Evolutionary conservation across 2,888 invertebrate species (phyloP).

Genomic region (Dryobota labecula): DNA sequence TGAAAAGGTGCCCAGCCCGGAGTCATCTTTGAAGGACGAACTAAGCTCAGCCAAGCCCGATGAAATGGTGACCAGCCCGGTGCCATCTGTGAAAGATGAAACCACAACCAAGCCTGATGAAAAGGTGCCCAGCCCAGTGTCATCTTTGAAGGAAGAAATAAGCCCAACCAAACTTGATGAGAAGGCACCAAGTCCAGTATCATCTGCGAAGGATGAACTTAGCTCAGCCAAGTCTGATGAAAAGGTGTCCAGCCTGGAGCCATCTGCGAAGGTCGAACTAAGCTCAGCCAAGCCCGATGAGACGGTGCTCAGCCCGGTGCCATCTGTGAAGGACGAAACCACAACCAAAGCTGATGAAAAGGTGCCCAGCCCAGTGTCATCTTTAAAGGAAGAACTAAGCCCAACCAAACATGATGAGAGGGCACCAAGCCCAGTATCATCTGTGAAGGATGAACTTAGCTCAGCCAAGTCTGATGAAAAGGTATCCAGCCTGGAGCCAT

Average conservation of each 20-base stretch:
- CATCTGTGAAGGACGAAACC: background rate
- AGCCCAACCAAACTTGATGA: background rate
- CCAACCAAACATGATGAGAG: background rate
- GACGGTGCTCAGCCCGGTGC: background rate
- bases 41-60: background rate
- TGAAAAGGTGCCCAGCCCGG: background rate
- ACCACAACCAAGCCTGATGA: too few species aligned
- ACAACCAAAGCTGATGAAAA: background rate
- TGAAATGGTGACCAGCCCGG: background rate
- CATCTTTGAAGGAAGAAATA: background rate
- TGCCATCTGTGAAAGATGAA: background rate
- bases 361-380: fast-evolving
- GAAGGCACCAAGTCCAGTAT: background rate
- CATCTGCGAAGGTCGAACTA: background rate
- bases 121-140: fast-evolving
- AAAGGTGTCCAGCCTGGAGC: fast-evolving
- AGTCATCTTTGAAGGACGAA: background rate
- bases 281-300: too few species aligned
- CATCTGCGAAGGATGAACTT: fast-evolving
- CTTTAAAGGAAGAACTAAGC: background rate
- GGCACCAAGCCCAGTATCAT: fast-evolving
- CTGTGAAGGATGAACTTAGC: conserved; percentile 5
- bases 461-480: background rate
- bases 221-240: background rate
- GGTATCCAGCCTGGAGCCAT: fast-evolving